Evolutionary conservation across 2,113 vertebrate species (phyloP).

Genomic region (Tetrao urogallus): DNA sequence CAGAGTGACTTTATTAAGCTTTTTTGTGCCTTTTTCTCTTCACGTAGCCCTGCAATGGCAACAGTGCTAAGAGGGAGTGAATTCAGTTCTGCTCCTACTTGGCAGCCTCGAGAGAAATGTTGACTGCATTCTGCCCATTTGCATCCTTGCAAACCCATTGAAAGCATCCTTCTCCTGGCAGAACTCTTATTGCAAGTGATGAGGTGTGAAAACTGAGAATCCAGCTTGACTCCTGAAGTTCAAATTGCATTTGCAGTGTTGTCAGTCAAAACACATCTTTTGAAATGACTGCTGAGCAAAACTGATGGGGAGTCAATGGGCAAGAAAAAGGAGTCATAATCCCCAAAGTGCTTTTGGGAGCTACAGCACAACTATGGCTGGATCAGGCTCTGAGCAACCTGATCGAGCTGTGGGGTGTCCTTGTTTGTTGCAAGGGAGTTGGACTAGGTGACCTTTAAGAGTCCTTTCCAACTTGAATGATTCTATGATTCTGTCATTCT

Average conservation of each 20-base stretch:
- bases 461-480: too few species aligned
- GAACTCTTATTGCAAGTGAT: neutral
- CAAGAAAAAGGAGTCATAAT: neutral
- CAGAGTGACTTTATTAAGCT: neutral
- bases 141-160: neutral
- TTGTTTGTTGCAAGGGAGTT: too few species aligned
- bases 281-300: neutral
- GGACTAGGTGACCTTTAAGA: too few species aligned
- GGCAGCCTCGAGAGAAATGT: conserved; percentile 29
- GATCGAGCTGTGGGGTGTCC: too few species aligned
- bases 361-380: neutral
- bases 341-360: neutral
- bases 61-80: neutral
- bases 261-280: neutral
- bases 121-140: neutral
- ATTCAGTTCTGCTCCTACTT: conserved; percentile 7
- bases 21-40: neutral
- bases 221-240: neutral
- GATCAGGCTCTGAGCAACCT: too few species aligned
- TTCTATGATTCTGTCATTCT: too few species aligned
- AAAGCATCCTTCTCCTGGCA: conserved; percentile 16
- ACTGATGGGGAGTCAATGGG: neutral
- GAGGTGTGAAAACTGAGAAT: neutral
- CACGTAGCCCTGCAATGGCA: neutral
- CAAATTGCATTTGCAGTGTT: neutral